A percentile compares a stretch with the other conserved stretches of the same genome.
phyloP scores from a whole-genome alignment of 2,797 vertebrate genomes.

The Geotrypetes seraphini region DNA sequence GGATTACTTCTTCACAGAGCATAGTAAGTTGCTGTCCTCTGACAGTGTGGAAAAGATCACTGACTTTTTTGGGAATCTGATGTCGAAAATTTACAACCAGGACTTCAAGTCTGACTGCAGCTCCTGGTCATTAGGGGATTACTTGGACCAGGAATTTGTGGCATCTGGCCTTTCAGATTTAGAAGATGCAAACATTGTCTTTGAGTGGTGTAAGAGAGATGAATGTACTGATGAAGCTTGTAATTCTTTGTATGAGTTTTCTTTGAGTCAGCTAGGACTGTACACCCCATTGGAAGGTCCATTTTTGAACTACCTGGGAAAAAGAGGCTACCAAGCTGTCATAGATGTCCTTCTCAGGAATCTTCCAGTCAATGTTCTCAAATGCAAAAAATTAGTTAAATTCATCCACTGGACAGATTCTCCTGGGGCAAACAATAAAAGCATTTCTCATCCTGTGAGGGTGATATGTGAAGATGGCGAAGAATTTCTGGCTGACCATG shows the following conservation, averaged over 20 bases:
- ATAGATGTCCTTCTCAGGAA: constrained; percentile 24
- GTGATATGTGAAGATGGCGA: constrained; percentile 34
- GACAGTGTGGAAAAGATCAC: constrained; percentile 25
- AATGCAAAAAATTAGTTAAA: constrained; percentile 23
- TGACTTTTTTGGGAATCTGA: constrained; percentile 27
- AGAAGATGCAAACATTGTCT: constrained; percentile 17
- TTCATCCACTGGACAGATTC: constrained; percentile 25
- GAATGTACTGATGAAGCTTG: constrained; percentile 45
- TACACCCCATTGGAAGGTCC: constrained; percentile 34
- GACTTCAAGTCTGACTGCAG: constrained; percentile 16
- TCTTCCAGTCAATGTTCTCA: constrained; percentile 15
- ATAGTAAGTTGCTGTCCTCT: constrained; percentile 17
- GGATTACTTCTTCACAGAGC: constrained; percentile 39
- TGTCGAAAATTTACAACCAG: constrained; percentile 25
- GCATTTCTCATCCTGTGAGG: constrained; percentile 3
- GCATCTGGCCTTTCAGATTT: constrained; percentile 3
- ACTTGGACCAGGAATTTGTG: constrained; percentile 33
- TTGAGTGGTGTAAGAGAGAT: constrained; percentile 42
- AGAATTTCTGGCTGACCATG: constrained; percentile 35
- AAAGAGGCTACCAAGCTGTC: constrained; percentile 33
- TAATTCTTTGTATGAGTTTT: constrained; percentile 43
- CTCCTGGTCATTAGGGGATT: constrained; percentile 26
- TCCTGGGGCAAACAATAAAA: not conserved
- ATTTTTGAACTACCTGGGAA: constrained; percentile 38
- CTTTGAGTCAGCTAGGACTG: constrained; percentile 25